These are phyloP conservation scores for Lycocerus yunnanus DNA, from an alignment of 2,888 invertebrate species.

Conservation along the genomic window DNA sequence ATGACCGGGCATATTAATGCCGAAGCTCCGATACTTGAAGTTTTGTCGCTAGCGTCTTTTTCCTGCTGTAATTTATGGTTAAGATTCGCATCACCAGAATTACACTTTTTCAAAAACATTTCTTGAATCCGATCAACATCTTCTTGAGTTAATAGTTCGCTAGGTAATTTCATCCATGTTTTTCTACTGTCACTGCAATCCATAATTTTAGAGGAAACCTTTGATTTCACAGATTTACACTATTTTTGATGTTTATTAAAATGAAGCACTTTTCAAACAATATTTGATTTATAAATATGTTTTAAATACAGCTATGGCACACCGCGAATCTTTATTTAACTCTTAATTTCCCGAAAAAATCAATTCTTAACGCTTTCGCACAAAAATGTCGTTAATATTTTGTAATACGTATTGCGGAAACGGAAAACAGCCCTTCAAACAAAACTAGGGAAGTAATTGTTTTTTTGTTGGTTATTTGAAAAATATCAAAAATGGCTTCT, in stretches of 20 bases:
- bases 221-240: too few species aligned
- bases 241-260: neutral
- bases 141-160: slow-evolving; percentile 64
- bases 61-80: neutral
- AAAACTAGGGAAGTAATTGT: too few species aligned
- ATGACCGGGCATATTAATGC: slow-evolving; percentile 69
- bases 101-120: slow-evolving; percentile 50
- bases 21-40: slow-evolving; percentile 56
- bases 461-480: too few species aligned
- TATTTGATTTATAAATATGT: neutral
- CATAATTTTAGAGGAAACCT: neutral
- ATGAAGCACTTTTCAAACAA: neutral
- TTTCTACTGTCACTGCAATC: neutral
- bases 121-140: slow-evolving; percentile 56
- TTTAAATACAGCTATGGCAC: too few species aligned
- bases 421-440: too few species aligned
- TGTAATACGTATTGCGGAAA: too few species aligned
- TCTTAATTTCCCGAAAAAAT: too few species aligned
- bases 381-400: too few species aligned
- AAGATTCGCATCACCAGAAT: neutral
- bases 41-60: slow-evolving; percentile 37
- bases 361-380: too few species aligned
- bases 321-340: too few species aligned
- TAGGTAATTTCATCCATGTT: slow-evolving; percentile 60
- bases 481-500: too few species aligned